Percentiles rank a stretch among this genome's conserved stretches.
These are phyloP conservation scores for Pachydiplax longipennis DNA, from an alignment of 2,888 invertebrate species.

Conservation along the genomic window DNA sequence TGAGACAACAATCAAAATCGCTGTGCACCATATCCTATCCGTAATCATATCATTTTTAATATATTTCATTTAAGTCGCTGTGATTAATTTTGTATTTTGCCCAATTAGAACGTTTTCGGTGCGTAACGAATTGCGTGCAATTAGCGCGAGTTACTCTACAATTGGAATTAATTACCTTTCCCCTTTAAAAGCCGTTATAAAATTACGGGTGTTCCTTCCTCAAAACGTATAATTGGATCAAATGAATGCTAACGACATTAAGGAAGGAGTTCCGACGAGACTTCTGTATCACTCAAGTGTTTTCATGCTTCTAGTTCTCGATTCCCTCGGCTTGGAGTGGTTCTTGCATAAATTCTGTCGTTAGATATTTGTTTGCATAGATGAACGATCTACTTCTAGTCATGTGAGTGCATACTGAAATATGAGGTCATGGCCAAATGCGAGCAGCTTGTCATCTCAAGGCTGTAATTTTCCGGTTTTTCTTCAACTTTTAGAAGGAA, in stretches of 20 bases:
- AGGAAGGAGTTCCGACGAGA: background rate
- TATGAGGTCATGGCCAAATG: too few relatives aligned
- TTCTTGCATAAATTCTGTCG: too few relatives aligned
- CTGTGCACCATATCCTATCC: too few relatives aligned
- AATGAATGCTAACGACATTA: background rate
- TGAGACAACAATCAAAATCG: too few relatives aligned
- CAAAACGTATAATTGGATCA: background rate
- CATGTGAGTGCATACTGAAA: too few relatives aligned
- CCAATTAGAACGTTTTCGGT: background rate
- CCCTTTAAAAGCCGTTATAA: background rate
- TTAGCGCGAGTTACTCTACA: background rate
- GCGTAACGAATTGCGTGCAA: background rate
- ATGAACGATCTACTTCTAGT: too few relatives aligned
- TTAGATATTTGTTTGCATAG: too few relatives aligned
- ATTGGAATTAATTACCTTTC: background rate
- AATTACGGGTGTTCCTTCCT: background rate
- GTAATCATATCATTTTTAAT: too few relatives aligned
- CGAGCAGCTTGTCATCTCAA: too few relatives aligned
- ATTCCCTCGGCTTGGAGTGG: background rate
- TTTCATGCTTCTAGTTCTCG: background rate
- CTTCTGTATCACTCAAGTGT: background rate
- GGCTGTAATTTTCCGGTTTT: too few relatives aligned
- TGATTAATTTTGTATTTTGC: background rate
- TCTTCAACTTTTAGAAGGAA: too few relatives aligned
- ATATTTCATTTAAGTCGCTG: background rate